Percentiles rank a stretch among this genome's conserved stretches.
phyloP scores from a whole-genome alignment of 2,113 vertebrate genomes.

The Tauraco erythrolophus region DNA sequence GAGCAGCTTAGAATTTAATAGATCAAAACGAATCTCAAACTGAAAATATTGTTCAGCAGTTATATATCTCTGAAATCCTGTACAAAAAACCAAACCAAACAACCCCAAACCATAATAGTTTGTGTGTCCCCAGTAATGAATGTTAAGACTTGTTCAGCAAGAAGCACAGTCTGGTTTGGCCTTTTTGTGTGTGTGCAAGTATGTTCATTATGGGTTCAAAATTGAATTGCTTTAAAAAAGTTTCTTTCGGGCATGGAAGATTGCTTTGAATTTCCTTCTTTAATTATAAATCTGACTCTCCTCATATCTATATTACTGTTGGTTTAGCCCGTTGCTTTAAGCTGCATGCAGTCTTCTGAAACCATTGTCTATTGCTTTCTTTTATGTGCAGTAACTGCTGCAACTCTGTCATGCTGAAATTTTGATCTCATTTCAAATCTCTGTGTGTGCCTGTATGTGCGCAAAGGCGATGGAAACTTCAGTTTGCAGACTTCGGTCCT shows the following conservation, averaged over 20 bases:
- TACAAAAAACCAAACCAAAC: background rate
- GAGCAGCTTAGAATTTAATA: background rate
- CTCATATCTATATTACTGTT: background rate
- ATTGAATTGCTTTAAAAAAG: background rate
- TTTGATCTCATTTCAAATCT: background rate
- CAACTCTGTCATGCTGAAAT: background rate
- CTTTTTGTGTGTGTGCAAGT: background rate
- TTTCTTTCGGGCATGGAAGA: background rate
- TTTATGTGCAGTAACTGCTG: background rate
- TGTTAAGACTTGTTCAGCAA: background rate
- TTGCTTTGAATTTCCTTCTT: background rate
- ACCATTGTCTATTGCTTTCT: background rate
- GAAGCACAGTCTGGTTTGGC: background rate
- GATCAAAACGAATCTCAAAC: background rate
- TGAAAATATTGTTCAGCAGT: constrained; percentile 17
- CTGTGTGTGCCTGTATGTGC: background rate
- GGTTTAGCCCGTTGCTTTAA: background rate
- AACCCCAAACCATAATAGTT: background rate
- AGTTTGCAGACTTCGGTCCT: background rate
- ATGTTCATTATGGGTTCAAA: background rate
- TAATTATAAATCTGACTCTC: background rate
- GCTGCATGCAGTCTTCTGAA: background rate
- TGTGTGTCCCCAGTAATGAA: background rate
- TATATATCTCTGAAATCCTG: background rate
- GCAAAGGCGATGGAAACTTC: background rate